These are phyloP conservation scores for Benitochromis conjunctus DNA, from an alignment of 2,113 vertebrate species.

Conservation along the genomic window DNA sequence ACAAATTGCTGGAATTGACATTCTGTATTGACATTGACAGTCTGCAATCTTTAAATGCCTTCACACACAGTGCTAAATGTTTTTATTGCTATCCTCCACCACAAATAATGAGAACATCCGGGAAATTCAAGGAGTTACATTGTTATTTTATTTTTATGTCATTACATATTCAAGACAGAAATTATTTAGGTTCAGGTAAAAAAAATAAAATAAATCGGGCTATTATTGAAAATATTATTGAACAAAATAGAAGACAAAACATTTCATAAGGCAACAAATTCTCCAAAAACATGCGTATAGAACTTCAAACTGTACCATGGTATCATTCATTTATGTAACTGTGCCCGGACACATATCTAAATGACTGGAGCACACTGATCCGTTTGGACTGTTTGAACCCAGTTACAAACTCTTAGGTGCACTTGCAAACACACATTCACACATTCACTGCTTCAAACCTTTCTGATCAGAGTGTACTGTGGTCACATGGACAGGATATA, in stretches of 20 bases:
- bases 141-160: neutral
- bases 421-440: neutral
- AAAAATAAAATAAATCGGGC: neutral
- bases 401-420: neutral
- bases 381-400: neutral
- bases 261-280: neutral
- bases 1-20: neutral
- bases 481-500: constrained; percentile 67
- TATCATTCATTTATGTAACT: neutral
- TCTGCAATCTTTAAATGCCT: neutral
- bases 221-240: neutral
- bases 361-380: neutral
- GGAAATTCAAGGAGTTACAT: neutral
- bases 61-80: neutral
- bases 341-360: neutral
- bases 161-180: neutral
- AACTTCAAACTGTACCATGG: neutral
- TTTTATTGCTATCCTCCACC: neutral
- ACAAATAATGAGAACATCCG: neutral
- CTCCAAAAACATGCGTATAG: neutral
- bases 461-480: constrained; percentile 47
- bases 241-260: neutral
- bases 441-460: neutral
- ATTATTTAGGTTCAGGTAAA: neutral
- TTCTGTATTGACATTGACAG: too few relatives aligned